These are phyloP conservation scores for Carollia perspicillata DNA, from an alignment of 2,113 vertebrate genomes.

Conservation along the genomic window DNA sequence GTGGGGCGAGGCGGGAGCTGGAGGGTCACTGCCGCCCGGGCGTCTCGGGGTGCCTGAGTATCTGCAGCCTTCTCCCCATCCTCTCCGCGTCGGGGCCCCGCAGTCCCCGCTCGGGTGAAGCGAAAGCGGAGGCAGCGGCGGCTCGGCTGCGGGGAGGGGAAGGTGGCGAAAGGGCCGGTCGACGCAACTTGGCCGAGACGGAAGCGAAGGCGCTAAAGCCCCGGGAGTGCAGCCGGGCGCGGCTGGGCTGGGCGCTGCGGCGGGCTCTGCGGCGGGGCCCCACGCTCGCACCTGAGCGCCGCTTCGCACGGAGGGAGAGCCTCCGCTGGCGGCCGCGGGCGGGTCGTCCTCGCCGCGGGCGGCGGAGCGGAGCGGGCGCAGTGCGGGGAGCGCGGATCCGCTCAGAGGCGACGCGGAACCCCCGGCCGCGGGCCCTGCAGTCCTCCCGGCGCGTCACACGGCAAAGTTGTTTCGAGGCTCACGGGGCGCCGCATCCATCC, in stretches of 20 bases:
- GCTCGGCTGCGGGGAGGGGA: neutral
- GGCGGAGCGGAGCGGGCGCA: slow-evolving; percentile 59
- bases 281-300: slow-evolving; percentile 65
- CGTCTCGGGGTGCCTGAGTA: slow-evolving; percentile 60
- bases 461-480: slow-evolving; percentile 74
- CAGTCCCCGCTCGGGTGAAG: slow-evolving; percentile 71
- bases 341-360: slow-evolving; percentile 34
- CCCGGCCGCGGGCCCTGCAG: slow-evolving; percentile 68
- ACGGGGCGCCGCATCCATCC: slow-evolving; percentile 67
- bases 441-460: slow-evolving; percentile 66
- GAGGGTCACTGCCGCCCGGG: slow-evolving; percentile 69
- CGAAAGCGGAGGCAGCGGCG: slow-evolving; percentile 50
- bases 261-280: slow-evolving; percentile 72
- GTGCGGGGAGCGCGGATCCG: slow-evolving; percentile 37
- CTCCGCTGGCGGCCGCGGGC: slow-evolving; percentile 16
- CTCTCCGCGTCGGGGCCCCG: slow-evolving; percentile 67
- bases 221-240: slow-evolving; percentile 60
- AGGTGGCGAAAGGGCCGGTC: slow-evolving; percentile 6
- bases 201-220: slow-evolving; percentile 22
- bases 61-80: slow-evolving; percentile 75
- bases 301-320: slow-evolving; percentile 1
- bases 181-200: slow-evolving; percentile 60
- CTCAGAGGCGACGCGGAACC: slow-evolving; percentile 47
- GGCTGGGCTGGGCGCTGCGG: slow-evolving; percentile 62
- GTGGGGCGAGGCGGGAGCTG: neutral